phyloP scores from a whole-genome alignment of 2,113 vertebrate genomes.

The Heptranchias perlo region DNA sequence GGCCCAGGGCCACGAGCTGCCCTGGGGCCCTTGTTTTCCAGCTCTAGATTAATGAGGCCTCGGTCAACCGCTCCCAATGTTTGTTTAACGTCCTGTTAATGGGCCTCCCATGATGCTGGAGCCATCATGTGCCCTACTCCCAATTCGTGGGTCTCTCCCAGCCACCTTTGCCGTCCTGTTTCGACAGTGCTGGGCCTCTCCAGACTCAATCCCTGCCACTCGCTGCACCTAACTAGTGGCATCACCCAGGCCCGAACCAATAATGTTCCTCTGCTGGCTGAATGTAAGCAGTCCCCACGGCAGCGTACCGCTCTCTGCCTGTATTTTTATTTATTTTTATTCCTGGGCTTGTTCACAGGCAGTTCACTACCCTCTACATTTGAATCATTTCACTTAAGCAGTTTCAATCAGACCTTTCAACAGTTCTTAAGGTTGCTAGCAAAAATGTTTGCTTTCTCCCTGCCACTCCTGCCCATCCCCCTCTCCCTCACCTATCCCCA shows the following conservation, averaged over 20 bases:
- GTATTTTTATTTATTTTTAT: background rate
- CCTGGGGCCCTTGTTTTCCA: background rate
- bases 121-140: background rate
- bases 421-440: background rate
- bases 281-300: background rate
- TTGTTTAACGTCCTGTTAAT: no score
- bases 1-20: background rate
- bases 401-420: background rate
- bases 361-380: background rate
- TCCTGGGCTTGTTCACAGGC: background rate
- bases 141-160: background rate
- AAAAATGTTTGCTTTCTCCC: background rate
- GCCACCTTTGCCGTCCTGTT: background rate
- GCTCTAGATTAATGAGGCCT: background rate
- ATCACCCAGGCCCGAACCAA: background rate
- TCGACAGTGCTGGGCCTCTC: background rate
- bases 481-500: background rate
- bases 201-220: background rate
- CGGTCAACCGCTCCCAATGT: background rate
- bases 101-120: background rate
- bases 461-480: background rate
- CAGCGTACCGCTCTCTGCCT: background rate
- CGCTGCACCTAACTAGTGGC: background rate
- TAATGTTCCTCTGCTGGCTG: background rate
- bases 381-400: background rate